Evolutionary conservation across 2,113 vertebrate species (phyloP).

Genomic region (Caloenas nicobarica): DNA sequence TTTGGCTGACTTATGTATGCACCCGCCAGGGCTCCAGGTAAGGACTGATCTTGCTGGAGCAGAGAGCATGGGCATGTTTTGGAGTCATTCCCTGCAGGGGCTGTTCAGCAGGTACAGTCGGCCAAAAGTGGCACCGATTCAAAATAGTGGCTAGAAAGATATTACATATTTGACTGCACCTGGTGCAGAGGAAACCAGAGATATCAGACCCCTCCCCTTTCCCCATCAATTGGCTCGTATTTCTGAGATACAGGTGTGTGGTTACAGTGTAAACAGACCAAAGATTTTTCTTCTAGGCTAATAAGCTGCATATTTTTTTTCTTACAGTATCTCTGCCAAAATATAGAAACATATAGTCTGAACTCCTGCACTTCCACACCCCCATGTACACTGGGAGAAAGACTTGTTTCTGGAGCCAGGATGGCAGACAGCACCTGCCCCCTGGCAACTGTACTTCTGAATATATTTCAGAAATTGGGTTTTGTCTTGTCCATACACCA

Average conservation of each 20-base stretch:
- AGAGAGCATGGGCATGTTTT: slow-evolving; percentile 38
- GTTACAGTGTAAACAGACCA: slow-evolving; percentile 32
- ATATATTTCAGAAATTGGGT: neutral
- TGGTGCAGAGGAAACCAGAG: slow-evolving; percentile 41
- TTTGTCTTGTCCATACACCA: neutral
- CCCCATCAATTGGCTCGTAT: neutral
- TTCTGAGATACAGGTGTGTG: slow-evolving; percentile 58
- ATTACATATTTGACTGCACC: slow-evolving; percentile 50
- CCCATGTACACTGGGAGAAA: neutral
- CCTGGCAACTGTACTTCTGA: neutral
- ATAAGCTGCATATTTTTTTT: neutral
- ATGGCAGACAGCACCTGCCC: neutral
- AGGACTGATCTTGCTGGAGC: neutral
- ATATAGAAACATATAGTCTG: neutral
- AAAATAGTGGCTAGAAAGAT: slow-evolving; percentile 39
- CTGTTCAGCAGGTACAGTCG: slow-evolving; percentile 44
- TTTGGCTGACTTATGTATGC: neutral
- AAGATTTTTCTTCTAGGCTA: slow-evolving; percentile 30
- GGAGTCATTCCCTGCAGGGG: slow-evolving; percentile 58
- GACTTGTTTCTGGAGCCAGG: neutral
- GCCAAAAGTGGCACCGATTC: slow-evolving; percentile 58
- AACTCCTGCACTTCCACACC: slow-evolving; percentile 33
- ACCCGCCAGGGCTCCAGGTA: slow-evolving; percentile 1
- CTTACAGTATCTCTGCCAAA: neutral
- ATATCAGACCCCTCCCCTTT: slow-evolving; percentile 45